These are phyloP conservation scores for Pteruthius melanotis DNA, from an alignment of 2,113 vertebrate species.

Conservation along the genomic window DNA sequence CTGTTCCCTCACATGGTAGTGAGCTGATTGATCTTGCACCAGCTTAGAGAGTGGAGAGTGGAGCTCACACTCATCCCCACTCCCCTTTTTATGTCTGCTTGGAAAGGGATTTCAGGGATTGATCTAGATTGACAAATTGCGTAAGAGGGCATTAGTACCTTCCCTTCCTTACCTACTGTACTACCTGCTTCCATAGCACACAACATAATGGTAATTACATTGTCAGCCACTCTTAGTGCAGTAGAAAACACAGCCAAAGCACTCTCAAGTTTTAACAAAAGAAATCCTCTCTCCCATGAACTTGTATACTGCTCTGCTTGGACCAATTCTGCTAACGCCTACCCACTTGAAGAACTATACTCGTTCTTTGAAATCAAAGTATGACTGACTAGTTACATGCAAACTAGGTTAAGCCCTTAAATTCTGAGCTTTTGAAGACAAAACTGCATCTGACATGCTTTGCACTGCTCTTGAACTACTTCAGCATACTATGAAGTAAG, in stretches of 20 bases:
- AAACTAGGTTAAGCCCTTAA: conserved; percentile 25
- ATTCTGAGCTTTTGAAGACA: conserved; percentile 22
- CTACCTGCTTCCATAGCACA: background rate
- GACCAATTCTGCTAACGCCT: background rate
- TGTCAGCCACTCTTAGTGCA: background rate
- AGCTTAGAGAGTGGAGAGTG: background rate
- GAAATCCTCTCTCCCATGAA: background rate
- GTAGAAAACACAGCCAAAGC: background rate
- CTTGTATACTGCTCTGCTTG: background rate
- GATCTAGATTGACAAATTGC: background rate
- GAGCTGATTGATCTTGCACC: background rate
- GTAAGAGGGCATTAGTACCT: background rate
- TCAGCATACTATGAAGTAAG: background rate
- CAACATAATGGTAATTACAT: background rate
- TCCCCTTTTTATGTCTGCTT: background rate
- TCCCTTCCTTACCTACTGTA: background rate
- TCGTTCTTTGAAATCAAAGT: conserved; percentile 9
- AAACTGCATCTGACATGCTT: background rate
- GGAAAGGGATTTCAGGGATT: background rate
- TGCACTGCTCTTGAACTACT: conserved; percentile 10
- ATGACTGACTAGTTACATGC: background rate
- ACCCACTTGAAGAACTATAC: background rate
- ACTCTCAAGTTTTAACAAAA: background rate
- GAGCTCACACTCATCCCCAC: background rate
- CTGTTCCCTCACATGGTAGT: accelerated